Evolutionary conservation across 2,888 invertebrate species (phyloP).

Genomic region (Macrophya alboannulata): DNA sequence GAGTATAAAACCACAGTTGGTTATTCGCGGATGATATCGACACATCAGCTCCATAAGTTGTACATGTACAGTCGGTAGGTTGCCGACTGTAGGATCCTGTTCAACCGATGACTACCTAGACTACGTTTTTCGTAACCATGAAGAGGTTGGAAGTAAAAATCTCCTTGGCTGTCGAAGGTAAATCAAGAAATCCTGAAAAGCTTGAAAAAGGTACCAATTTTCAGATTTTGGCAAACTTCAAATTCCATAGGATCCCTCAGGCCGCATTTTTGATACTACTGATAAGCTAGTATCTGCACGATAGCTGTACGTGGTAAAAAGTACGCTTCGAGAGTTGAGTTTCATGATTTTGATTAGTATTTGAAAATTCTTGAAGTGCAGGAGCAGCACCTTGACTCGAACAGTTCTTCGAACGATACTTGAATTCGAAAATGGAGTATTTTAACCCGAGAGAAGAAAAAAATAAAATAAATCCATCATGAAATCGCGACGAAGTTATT

Average conservation of each 20-base stretch:
- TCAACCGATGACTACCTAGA: not conserved
- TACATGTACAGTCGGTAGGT: slow-evolving; percentile 14
- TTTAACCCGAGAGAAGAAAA: no score
- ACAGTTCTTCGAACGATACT: no score
- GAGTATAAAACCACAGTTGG: not conserved
- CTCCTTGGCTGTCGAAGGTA: not conserved
- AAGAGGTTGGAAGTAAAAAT: not conserved
- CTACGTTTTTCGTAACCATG: not conserved
- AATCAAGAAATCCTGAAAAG: not conserved
- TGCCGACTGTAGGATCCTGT: slow-evolving; percentile 27
- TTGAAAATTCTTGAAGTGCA: no score
- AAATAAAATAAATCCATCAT: not conserved
- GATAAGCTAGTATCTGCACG: no score
- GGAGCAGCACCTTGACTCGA: no score
- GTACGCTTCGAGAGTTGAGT: no score
- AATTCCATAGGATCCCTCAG: no score
- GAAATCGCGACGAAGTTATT: not conserved
- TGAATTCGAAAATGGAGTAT: no score
- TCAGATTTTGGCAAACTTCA: not conserved
- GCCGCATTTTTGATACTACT: no score
- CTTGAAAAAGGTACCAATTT: not conserved
- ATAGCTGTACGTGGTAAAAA: no score
- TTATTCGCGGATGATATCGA: slow-evolving; percentile 12
- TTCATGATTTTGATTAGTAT: no score
- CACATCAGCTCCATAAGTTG: not conserved